Percentiles rank a stretch among this genome's conserved stretches.
Evolutionary conservation across 1,140 invertebrate genomes (phyloP).

Genomic region (Wasmannia auropunctata): DNA sequence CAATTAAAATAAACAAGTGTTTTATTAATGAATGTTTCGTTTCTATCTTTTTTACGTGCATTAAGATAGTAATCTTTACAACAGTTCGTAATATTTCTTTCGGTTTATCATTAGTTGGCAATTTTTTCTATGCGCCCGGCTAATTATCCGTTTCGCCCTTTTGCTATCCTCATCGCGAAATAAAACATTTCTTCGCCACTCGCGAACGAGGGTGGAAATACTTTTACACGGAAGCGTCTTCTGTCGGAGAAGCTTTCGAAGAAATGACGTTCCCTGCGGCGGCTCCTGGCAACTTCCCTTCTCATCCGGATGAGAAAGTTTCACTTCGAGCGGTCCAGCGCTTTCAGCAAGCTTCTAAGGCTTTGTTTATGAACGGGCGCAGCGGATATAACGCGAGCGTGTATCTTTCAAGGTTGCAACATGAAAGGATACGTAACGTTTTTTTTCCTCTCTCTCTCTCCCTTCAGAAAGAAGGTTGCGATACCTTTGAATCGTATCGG

Average conservation of each 20-base stretch:
- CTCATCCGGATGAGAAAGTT: slow-evolving; percentile 56
- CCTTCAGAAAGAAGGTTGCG: neutral
- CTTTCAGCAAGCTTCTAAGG: slow-evolving; percentile 35
- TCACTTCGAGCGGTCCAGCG: slow-evolving; percentile 33
- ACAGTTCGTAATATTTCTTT: neutral
- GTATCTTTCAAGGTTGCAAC: slow-evolving; percentile 54
- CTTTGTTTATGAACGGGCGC: slow-evolving; percentile 21
- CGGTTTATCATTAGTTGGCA: neutral
- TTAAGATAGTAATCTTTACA: neutral
- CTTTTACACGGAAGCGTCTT: slow-evolving; percentile 56
- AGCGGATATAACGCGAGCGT: slow-evolving; percentile 21
- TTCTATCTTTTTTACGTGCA: no score
- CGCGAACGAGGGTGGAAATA: slow-evolving; percentile 24
- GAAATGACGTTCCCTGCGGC: slow-evolving; percentile 43
- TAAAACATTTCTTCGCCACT: slow-evolving; percentile 20
- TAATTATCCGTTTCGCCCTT: slow-evolving; percentile 21
- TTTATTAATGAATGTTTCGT: neutral
- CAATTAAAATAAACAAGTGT: neutral
- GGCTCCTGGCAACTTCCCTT: slow-evolving; percentile 20
- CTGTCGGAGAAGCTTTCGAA: slow-evolving; percentile 40
- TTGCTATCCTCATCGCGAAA: neutral
- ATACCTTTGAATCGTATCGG: slow-evolving; percentile 1
- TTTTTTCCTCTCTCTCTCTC: neutral
- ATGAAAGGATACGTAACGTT: neutral
- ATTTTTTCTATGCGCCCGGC: neutral